Percentiles rank a stretch among this genome's conserved stretches.
These are phyloP conservation scores for Tauraco erythrolophus DNA, from an alignment of 2,113 vertebrate species.

Conservation along the genomic window DNA sequence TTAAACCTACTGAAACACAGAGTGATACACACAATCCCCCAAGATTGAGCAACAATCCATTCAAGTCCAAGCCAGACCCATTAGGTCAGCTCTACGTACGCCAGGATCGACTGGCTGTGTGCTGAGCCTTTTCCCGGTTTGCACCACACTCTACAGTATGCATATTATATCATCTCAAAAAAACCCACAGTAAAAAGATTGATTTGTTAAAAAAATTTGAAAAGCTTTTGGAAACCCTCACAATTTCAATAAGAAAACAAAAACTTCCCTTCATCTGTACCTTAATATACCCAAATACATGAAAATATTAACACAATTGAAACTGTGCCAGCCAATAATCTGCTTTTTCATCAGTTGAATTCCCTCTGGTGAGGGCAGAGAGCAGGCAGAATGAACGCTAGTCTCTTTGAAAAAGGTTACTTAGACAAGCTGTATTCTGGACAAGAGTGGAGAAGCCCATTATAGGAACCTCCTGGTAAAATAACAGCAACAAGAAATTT, in stretches of 20 bases:
- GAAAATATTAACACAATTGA: background rate
- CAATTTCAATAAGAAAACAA: background rate
- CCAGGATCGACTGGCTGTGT: background rate
- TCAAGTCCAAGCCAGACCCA: background rate
- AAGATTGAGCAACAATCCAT: background rate
- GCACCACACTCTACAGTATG: background rate
- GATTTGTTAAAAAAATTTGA: too few relatives aligned
- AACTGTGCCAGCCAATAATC: background rate
- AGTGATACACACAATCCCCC: background rate
- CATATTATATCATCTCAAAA: background rate
- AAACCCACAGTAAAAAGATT: accelerated
- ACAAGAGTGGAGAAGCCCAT: background rate
- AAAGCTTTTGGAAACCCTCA: too few relatives aligned
- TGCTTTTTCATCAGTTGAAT: background rate
- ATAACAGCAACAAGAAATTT: background rate
- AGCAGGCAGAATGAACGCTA: background rate
- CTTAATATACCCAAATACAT: background rate
- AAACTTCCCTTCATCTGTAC: background rate
- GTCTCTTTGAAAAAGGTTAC: background rate
- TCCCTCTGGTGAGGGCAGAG: background rate
- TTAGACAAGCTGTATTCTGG: background rate
- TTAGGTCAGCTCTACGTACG: background rate
- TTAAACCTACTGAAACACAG: background rate
- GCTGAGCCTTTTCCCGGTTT: background rate
- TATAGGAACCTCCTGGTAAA: background rate